These are phyloP conservation scores for Isurus oxyrinchus DNA, from an alignment of 2,113 vertebrate genomes.

Conservation along the genomic window DNA sequence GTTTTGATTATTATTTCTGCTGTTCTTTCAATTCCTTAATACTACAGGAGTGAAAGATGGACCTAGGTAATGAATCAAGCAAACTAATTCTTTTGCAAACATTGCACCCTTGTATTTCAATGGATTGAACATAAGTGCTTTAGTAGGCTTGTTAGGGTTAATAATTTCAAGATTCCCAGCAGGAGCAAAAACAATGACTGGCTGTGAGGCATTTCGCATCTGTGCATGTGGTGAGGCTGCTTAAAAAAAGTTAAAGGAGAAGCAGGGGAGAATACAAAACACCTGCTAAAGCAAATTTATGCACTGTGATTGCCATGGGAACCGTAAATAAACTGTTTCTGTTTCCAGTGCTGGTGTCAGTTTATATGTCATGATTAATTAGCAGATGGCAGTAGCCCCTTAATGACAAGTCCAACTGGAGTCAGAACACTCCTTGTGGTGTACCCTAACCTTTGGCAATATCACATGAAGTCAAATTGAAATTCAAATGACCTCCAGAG, in stretches of 20 bases:
- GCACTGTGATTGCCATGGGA: conserved; percentile 29
- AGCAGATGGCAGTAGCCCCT: not conserved
- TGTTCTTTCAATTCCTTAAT: not conserved
- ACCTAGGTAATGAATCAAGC: not conserved
- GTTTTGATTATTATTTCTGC: not conserved
- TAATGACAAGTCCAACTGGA: not conserved
- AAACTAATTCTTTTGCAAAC: not conserved
- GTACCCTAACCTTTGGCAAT: not conserved
- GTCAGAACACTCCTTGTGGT: conserved; percentile 15
- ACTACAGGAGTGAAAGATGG: not conserved
- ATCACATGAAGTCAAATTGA: conserved; percentile 26
- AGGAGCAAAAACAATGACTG: conserved; percentile 16
- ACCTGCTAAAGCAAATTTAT: conserved; percentile 35
- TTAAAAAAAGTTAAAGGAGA: conserved; percentile 27
- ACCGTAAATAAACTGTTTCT: conserved; percentile 29
- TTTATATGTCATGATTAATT: conserved; percentile 37
- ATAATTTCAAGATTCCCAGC: conserved; percentile 10
- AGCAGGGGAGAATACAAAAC: conserved; percentile 31
- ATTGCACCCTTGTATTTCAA: not conserved
- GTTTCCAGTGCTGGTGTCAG: conserved; percentile 18
- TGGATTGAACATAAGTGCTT: not conserved
- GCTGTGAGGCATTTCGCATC: conserved; percentile 15
- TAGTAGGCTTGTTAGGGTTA: conserved; percentile 19
- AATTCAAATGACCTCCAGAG: conserved; percentile 27
- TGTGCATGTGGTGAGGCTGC: conserved; percentile 1